Base-by-base conservation (phyloP, 2,888 invertebrate genomes). In the Cartodere bifasciata region DNA sequence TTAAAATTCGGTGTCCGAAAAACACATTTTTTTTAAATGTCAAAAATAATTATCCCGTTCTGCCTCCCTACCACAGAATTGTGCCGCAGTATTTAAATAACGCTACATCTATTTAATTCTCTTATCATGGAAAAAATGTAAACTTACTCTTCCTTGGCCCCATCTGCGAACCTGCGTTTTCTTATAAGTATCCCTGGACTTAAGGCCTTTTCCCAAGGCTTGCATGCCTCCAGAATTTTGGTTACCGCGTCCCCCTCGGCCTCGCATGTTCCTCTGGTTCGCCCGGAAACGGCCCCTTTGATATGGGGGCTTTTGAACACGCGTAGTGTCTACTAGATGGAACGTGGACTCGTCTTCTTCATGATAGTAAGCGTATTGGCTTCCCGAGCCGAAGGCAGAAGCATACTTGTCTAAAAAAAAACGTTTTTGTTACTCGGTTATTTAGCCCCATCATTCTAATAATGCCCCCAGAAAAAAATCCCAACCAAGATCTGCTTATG, bases 311-410 rank as follows among this genome's bases (percentile, higher is more conserved):
- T 87, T 87, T 49, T 84, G 84, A 2, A 85, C 75, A 16, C 87
- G 72, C 0, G 91, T 82, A 1, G 90, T 92, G 53, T 97, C 95
- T 44, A 98, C 98, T 64, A 98, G 65, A 59, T 97, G 97, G 74
- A 98, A 99, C 29, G 90, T 86, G 43, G 87, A 86, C 59, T 99
- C 98, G 56, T 98, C 98, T 57, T 98, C 97, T 49, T 98, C 98
- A 50, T 97, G 97, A 56, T 87, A 92, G 60, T 98, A 99, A 0
- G 97, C 90, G 62, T 98, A 98, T 48, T 95, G 95, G 51, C 83
- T 91, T 24, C 90, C 92, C 43, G 88, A 86, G 34, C 88, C 91
- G 62, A 91, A 91, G 46, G 86, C 83, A 3, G 90, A 90, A 24
- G 83, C 78, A 55, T 91, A 92, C 60, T 91, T 91, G 53, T 81